A percentile compares a stretch with the other conserved stretches of the same genome.
Conservation (phyloP, 1,140 invertebrate species). For the Drosophila lowei region DNA sequence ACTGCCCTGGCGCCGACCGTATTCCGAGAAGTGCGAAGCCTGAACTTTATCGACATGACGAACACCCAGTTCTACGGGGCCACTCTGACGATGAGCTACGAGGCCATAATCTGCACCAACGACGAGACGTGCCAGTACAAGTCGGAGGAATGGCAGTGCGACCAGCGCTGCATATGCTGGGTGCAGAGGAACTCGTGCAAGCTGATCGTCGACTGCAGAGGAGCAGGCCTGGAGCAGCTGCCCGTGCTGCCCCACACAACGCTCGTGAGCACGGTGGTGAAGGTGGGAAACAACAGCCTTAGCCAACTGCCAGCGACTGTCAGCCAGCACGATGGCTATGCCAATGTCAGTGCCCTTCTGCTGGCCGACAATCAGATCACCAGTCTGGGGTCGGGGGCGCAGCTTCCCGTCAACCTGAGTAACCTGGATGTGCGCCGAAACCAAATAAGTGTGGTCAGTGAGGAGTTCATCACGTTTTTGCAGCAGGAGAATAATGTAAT, state of each 20-base stretch:
- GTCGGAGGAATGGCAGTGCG: constrained; percentile 78
- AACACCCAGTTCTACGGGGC: constrained; percentile 66
- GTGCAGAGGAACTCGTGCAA: constrained; percentile 77
- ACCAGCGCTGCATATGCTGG: constrained; percentile 84
- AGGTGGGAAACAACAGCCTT: constrained; percentile 84
- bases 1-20: constrained; percentile 29
- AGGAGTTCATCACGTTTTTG: constrained; percentile 78
- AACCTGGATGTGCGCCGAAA: constrained; percentile 85
- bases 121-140: constrained; percentile 73
- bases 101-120: constrained; percentile 82
- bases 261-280: constrained; percentile 79
- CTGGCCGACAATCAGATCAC: constrained; percentile 85
- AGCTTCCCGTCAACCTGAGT: constrained; percentile 72
- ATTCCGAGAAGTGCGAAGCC: constrained; percentile 44
- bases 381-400: constrained; percentile 58
- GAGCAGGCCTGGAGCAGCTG: constrained; percentile 65
- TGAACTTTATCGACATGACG: constrained; percentile 54
- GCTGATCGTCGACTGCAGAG: constrained; percentile 84
- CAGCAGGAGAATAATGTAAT: constrained; percentile 47
- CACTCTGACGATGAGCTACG: constrained; percentile 68
- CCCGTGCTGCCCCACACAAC: constrained; percentile 71
- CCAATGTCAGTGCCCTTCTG: constrained; percentile 83
- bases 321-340: constrained; percentile 68
- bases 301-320: constrained; percentile 74
- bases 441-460: constrained; percentile 82